Evolutionary conservation across 2,888 invertebrate genomes (phyloP).

Genomic region (Liposcelis brunnea): DNA sequence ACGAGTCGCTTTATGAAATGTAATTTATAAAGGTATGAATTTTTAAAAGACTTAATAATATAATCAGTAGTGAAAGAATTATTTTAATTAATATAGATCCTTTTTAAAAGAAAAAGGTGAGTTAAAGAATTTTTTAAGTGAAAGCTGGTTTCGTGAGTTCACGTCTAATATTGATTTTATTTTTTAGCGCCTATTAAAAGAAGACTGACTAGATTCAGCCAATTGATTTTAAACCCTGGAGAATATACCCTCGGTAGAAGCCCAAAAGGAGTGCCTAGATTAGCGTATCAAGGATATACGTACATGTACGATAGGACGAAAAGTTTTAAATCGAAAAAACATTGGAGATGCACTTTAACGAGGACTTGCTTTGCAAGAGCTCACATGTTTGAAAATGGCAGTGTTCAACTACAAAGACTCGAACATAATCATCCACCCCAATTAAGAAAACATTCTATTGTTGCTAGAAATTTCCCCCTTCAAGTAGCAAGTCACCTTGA

Average conservation of each 20-base stretch:
- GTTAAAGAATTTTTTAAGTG: too few relatives aligned
- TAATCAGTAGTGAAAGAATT: not conserved
- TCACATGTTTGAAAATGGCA: slow-evolving; percentile 1
- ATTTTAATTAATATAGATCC: not conserved
- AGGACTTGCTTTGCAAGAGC: slow-evolving; percentile 5
- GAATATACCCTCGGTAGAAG: not conserved
- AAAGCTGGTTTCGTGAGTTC: too few relatives aligned
- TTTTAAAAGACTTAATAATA: not conserved
- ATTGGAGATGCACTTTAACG: slow-evolving; percentile 5
- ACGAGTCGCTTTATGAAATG: too few relatives aligned
- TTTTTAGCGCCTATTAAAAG: not conserved
- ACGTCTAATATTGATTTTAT: not conserved
- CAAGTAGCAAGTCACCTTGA: too few relatives aligned
- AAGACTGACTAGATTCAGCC: not conserved
- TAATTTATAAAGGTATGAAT: not conserved
- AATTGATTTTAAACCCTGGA: not conserved
- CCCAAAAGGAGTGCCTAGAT: not conserved
- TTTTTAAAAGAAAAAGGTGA: not conserved
- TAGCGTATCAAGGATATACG: slow-evolving; percentile 1
- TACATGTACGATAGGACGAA: slow-evolving; percentile 6
- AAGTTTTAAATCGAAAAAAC: not conserved
- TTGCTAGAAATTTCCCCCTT: not conserved
- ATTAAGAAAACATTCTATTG: not conserved
- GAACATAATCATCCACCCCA: slow-evolving; percentile 6
- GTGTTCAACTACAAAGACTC: not conserved